Base-by-base conservation (phyloP, 2,797 vertebrate genomes). In the Tolypeutes matacus region DNA sequence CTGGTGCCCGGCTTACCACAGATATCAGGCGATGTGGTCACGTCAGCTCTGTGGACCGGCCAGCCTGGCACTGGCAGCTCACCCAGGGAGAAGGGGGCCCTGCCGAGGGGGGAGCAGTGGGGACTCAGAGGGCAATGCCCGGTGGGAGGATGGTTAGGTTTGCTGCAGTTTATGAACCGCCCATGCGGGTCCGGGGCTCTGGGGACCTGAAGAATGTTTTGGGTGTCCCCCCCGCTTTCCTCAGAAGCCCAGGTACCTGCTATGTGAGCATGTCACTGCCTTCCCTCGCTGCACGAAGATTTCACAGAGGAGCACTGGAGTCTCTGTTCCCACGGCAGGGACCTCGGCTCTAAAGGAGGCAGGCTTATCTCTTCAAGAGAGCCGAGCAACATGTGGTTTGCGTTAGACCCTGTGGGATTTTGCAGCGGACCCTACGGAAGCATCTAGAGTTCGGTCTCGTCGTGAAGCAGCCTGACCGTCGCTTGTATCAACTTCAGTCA, bases 111-210 rank as follows among this genome's bases (percentile, higher is more conserved):
- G 56, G 56, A 56, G 56, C 56, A 20, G 56, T 11, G 46, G 46
- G 3, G 29, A 20, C 70, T 13, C 49, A 2, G 49, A 15, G 62
- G 17, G 72, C 82, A 13, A 17, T 15, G 0, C 34, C 31, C 60
- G 17, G n/a, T n/a, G n/a, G n/a, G n/a, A n/a, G n/a, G n/a, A n/a
- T n/a, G n/a, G n/a, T n/a, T 11, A 81, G 2, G 67, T 53, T 14
- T 9, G 39, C n/a, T 14, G 2, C 9, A 0, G 7, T 0, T 21
- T 10, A 17, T 3, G 21, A 27, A 27, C 6, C 2, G 36, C 39
- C 1, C 49, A 1, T 2, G 1, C 2, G 11, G 0, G 12, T 12
- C 34, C 1, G 3, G 2, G 0, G 5, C 31, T 11, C 15, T 5
- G 18, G 51, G 53, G 53, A 53, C 53, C 5, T 46, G 53, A 11